Base-by-base conservation (phyloP, 2,797 vertebrate genomes). In the Anas capensis region DNA sequence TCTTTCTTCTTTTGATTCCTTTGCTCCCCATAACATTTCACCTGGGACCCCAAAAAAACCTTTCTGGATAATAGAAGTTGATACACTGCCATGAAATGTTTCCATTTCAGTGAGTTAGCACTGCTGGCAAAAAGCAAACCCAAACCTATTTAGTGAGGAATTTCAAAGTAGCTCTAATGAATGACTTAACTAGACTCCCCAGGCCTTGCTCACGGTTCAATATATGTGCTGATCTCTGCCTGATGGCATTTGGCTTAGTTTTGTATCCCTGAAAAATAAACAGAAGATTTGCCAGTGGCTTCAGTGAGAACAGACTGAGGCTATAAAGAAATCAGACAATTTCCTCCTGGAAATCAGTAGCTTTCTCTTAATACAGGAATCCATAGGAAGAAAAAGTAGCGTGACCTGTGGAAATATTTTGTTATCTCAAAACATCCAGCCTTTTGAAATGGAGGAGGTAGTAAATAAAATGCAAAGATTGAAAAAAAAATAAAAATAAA, bases 231-330 rank as follows among this genome's bases (percentile, higher is more conserved):
- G 88, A 91, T 90, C 88, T 91, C 82, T 94, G 83, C 92, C 72
- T 95, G 93, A 79, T 88, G 85, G 92, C 92, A 66, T 83, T 94
- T 91, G 66, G 80, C 77, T 95, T 94, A 29, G 66, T 65, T 92
- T 90, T 88, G 54, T 58, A 88, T 48, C 69, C 73, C 49, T 91
- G 58, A 86, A 95, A 95, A 94, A 92, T 88, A 93, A 91, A 89
- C 61, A 93, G 81, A 73, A 77, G 57, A 49, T 83, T 95, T 96
- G 85, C 88, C 91, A 90, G 69, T 69, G 72, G 46, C 72, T 95
- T 92, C 65, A 78, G 58, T 72, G 79, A 66, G 79, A 94, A 85
- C 73, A 94, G 89, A 94, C 48, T 92, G 92, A 88, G 31, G 42
- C 82, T 88, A 76, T 76, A 95, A 90, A 88, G 91, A 90, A 91